Evolutionary conservation across 2,113 vertebrate species (phyloP).

Genomic region (Chrysochloris asiatica): DNA sequence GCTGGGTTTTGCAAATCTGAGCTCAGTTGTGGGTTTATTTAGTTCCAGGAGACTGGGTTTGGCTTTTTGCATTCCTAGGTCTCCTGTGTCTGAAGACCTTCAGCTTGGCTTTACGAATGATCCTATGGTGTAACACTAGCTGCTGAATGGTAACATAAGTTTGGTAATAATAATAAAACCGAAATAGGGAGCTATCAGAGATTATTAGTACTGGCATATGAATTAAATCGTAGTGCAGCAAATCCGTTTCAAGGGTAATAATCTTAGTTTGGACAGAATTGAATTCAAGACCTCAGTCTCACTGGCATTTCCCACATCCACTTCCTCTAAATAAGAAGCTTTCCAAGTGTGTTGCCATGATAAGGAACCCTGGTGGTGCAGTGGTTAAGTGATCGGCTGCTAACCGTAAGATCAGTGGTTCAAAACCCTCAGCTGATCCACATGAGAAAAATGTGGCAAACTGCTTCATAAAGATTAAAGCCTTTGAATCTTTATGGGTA

Average conservation of each 20-base stretch:
- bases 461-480: background rate
- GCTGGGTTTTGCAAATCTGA: constrained; percentile 80
- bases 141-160: constrained; percentile 79
- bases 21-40: constrained; percentile 83
- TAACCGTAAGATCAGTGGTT: background rate
- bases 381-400: background rate
- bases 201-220: constrained; percentile 71
- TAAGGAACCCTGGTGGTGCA: background rate
- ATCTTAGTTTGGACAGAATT: constrained; percentile 70
- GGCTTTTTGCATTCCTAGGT: constrained; percentile 82
- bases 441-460: background rate
- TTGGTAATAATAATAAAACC: constrained; percentile 78
- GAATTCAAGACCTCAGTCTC: constrained; percentile 67
- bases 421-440: background rate
- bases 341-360: constrained; percentile 52
- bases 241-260: constrained; percentile 72
- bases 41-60: constrained; percentile 79
- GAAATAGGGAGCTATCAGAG: constrained; percentile 77
- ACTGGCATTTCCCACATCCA: constrained; percentile 42
- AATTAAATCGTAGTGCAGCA: constrained; percentile 70
- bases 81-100: constrained; percentile 77
- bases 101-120: constrained; percentile 78
- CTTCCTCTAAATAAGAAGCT: constrained; percentile 60
- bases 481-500: background rate
- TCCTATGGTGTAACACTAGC: constrained; percentile 68